These are phyloP conservation scores for Mactromeris polynyma DNA, from an alignment of 2,888 invertebrate species.

Conservation along the genomic window DNA sequence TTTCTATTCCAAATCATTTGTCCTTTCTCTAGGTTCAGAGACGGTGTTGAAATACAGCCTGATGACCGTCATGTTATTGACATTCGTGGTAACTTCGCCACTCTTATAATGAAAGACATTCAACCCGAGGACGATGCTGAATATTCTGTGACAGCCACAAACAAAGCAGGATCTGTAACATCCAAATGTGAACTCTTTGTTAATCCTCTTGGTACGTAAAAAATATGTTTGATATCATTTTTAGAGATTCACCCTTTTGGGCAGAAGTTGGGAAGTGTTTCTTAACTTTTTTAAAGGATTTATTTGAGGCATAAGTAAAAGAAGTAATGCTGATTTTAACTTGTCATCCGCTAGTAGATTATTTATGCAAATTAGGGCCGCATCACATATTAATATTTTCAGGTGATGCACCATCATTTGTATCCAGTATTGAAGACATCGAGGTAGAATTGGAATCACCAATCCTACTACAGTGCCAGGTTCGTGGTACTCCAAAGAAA, in stretches of 20 bases:
- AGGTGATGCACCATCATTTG: slow-evolving; percentile 83
- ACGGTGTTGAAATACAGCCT: slow-evolving; percentile 78
- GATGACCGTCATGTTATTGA: slow-evolving; percentile 79
- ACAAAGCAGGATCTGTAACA: slow-evolving; percentile 92
- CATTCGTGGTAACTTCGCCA: slow-evolving; percentile 80
- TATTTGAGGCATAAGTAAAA: too few relatives aligned
- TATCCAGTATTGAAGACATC: slow-evolving; percentile 77
- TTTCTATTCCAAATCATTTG: neutral
- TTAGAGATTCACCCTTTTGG: too few relatives aligned
- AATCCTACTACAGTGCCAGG: slow-evolving; percentile 79
- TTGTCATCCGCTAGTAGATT: too few relatives aligned
- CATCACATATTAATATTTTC: neutral
- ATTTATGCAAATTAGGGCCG: too few relatives aligned
- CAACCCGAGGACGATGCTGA: slow-evolving; percentile 92
- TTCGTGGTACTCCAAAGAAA: slow-evolving; percentile 82
- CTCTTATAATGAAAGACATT: slow-evolving; percentile 90
- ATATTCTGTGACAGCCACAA: slow-evolving; percentile 92
- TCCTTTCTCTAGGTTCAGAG: slow-evolving; percentile 77
- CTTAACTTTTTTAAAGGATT: too few relatives aligned
- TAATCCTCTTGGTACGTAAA: slow-evolving; percentile 78
- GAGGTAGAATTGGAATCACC: slow-evolving; percentile 78
- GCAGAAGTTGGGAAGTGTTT: too few relatives aligned
- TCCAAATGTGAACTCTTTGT: slow-evolving; percentile 93
- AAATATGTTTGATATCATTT: too few relatives aligned
- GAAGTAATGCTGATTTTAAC: too few relatives aligned